Conservation (phyloP, 2,113 vertebrate genomes). For the Cephalopholis sonnerati region DNA sequence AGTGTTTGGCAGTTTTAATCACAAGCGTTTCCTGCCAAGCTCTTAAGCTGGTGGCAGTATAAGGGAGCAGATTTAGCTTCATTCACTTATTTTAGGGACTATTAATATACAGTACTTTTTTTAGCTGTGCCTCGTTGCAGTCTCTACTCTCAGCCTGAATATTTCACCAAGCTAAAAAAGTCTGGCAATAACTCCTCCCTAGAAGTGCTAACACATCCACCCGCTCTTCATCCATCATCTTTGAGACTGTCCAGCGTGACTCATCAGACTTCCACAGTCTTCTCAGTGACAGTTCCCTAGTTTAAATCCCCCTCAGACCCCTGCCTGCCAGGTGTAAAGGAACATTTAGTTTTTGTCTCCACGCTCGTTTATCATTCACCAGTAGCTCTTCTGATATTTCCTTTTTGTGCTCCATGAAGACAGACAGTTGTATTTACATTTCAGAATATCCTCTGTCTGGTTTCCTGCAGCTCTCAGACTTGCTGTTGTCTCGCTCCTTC, state of each 20-base stretch:
- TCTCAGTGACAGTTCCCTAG: neutral
- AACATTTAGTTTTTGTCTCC: conserved; percentile 29
- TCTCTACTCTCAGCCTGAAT: conserved; percentile 10
- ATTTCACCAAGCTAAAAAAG: conserved; percentile 32
- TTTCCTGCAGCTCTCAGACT: neutral
- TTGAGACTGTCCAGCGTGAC: conserved; percentile 20
- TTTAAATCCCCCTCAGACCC: neutral
- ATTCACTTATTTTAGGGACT: conserved; percentile 67
- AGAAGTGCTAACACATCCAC: neutral
- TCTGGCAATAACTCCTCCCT: conserved; percentile 15
- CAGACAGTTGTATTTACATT: conserved; percentile 22
- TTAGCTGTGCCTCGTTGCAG: conserved; percentile 33
- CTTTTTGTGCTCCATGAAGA: conserved; percentile 27
- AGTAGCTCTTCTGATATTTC: neutral
- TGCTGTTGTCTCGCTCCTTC: conserved; percentile 15
- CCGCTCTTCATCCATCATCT: conserved; percentile 29
- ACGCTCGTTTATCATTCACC: conserved; percentile 27
- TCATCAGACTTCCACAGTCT: conserved; percentile 19
- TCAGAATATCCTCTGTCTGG: neutral
- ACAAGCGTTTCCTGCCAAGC: conserved; percentile 63
- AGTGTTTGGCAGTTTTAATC: conserved; percentile 73
- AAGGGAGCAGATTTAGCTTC: conserved; percentile 61
- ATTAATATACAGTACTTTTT: conserved; percentile 60
- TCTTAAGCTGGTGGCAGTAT: conserved; percentile 70
- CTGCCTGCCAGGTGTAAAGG: neutral